Percentiles rank a stretch among this genome's conserved stretches.
Evolutionary conservation across 2,888 invertebrate genomes (phyloP).

Genomic region (Stenodema calcarata): DNA sequence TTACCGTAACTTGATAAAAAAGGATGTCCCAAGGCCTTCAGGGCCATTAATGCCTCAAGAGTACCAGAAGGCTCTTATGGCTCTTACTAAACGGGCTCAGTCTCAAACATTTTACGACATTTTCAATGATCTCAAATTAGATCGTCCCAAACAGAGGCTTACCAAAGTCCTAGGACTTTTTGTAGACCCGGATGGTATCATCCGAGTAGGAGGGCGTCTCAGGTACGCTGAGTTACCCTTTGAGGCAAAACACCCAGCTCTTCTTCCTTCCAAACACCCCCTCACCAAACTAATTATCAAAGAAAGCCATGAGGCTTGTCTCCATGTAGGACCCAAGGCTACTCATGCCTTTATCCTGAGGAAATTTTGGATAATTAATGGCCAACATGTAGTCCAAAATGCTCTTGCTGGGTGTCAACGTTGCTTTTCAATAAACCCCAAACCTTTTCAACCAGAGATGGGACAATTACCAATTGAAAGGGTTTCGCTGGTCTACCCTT

Average conservation of each 20-base stretch:
- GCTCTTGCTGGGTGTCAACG: not conserved
- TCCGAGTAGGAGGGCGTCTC: slow-evolving; percentile 20
- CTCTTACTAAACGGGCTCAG: not conserved
- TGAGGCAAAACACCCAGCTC: not conserved
- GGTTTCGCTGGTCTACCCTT: not conserved
- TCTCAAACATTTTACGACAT: not conserved
- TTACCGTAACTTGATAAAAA: not conserved
- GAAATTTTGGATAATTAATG: slow-evolving; percentile 23
- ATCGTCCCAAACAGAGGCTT: not conserved
- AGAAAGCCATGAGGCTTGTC: not conserved
- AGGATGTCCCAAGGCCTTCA: not conserved
- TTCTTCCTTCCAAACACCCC: not conserved
- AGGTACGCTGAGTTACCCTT: not conserved
- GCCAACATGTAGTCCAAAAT: not conserved
- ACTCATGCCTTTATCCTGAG: not conserved
- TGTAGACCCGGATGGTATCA: not conserved
- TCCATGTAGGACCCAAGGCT: slow-evolving; percentile 8
- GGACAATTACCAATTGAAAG: slow-evolving; percentile 22
- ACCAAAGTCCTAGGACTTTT: not conserved
- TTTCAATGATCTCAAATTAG: not conserved
- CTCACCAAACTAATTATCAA: not conserved
- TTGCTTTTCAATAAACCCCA: slow-evolving; percentile 7
- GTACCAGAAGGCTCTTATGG: not conserved
- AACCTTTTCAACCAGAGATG: slow-evolving; percentile 25
- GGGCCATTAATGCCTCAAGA: not conserved